Conservation (phyloP, 2,888 invertebrate genomes). For the Temnothorax rugatulus region DNA sequence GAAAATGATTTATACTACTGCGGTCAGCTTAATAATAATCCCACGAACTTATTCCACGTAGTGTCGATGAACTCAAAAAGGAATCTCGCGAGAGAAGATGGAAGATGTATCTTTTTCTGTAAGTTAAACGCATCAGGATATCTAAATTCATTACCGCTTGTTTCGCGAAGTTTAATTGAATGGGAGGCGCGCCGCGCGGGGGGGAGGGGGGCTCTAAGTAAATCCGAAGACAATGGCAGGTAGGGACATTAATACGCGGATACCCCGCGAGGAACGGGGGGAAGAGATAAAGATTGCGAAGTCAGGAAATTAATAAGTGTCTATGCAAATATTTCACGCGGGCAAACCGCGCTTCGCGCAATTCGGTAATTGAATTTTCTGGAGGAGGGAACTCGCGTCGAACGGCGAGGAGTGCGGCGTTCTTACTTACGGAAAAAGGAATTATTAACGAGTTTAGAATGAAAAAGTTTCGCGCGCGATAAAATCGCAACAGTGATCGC, state of each 20-base stretch:
- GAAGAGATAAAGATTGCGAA: constrained; percentile 58
- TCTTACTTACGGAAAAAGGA: neutral
- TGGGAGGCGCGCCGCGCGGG: constrained; percentile 71
- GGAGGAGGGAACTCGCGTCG: neutral
- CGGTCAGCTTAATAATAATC: constrained; percentile 71
- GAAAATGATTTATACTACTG: constrained; percentile 67
- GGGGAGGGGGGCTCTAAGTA: constrained; percentile 59
- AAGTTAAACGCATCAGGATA: constrained; percentile 74
- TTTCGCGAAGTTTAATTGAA: constrained; percentile 83
- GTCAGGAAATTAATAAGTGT: constrained; percentile 65
- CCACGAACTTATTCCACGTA: constrained; percentile 34
- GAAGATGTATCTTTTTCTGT: constrained; percentile 58
- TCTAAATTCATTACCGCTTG: constrained; percentile 80
- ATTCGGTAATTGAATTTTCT: constrained; percentile 48
- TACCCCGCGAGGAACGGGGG: constrained; percentile 18
- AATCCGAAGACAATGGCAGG: constrained; percentile 39
- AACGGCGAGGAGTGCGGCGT: neutral
- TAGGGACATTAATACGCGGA: constrained; percentile 50
- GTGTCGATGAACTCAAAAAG: constrained; percentile 49
- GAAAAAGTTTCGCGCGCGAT: constrained; percentile 31
- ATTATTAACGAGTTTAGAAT: neutral
- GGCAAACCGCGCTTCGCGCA: constrained; percentile 27
- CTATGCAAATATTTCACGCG: constrained; percentile 22
- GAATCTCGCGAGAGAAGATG: constrained; percentile 46
- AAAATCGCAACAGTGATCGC: constrained; percentile 44